These are phyloP conservation scores for Anarsia innoxiella DNA, from an alignment of 2,888 invertebrate species.

Conservation along the genomic window DNA sequence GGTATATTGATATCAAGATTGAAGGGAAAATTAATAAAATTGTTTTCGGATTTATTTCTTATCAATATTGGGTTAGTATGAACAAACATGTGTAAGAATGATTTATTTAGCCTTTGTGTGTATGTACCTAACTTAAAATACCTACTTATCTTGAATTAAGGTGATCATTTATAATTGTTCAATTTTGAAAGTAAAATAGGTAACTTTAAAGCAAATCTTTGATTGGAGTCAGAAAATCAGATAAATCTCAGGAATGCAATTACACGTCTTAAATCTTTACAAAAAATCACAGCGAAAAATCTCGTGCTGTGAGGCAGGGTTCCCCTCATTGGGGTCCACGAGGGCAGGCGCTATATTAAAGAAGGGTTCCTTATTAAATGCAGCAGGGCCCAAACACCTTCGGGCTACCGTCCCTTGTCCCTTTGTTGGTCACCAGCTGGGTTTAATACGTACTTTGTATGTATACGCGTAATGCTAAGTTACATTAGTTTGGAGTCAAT, in stretches of 20 bases:
- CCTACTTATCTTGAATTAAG: no score
- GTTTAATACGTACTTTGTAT: conserved; percentile 6
- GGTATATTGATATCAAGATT: no score
- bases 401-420: conserved; percentile 34
- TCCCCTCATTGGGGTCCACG: conserved; percentile 35
- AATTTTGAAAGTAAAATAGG: no score
- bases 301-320: conserved; percentile 42
- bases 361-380: conserved; percentile 64
- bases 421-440: conserved; percentile 28
- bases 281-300: conserved; percentile 54
- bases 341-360: conserved; percentile 62
- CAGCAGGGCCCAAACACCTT: conserved; percentile 47
- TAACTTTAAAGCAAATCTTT: conserved; percentile 32
- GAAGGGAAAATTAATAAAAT: no score
- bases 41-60: no score
- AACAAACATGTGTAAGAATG: no score
- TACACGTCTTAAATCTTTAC: conserved; percentile 38
- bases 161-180: no score
- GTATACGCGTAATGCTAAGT: background rate
- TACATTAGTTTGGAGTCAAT: conserved; percentile 1
- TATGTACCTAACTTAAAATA: no score
- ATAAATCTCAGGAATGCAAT: conserved; percentile 39
- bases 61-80: no score
- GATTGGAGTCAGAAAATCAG: conserved; percentile 11
- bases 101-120: no score